A percentile compares a stretch with the other conserved stretches of the same genome.
These are phyloP conservation scores for Hydroisotoma schaefferi DNA, from an alignment of 2,888 invertebrate genomes.

Conservation along the genomic window DNA sequence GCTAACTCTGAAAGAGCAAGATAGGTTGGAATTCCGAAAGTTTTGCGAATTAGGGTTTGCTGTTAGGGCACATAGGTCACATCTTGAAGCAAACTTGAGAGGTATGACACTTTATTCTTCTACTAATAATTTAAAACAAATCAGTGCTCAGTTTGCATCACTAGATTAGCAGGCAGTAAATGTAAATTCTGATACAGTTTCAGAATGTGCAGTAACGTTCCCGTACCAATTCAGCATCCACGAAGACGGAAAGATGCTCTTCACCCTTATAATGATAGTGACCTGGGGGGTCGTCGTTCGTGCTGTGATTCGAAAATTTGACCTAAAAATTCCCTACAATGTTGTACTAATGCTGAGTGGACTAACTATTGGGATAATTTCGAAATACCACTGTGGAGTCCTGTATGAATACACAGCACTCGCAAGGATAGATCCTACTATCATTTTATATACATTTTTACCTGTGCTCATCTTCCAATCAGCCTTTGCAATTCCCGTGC, in stretches of 20 bases:
- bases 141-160: background rate
- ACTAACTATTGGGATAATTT: conserved; percentile 28
- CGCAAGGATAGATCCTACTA: conserved; percentile 31
- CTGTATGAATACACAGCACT: conserved; percentile 37
- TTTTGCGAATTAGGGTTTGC: conserved; percentile 18
- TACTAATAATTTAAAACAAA: background rate
- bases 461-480: conserved; percentile 44
- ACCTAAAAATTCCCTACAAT: conserved; percentile 37
- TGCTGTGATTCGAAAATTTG: conserved; percentile 18
- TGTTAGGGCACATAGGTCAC: conserved; percentile 7
- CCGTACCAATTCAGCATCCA: conserved; percentile 26
- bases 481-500: conserved; percentile 40
- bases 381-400: conserved; percentile 14
- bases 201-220: conserved; percentile 17
- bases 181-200: background rate
- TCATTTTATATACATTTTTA: conserved; percentile 38
- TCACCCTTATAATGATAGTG: conserved; percentile 36
- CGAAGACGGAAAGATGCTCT: conserved; percentile 28
- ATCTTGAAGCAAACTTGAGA: background rate
- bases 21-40: conserved; percentile 8
- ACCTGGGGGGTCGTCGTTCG: conserved; percentile 37
- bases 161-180: background rate
- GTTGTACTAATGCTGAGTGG: conserved; percentile 43
- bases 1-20: conserved; percentile 7
- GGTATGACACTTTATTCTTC: background rate